Evolutionary conservation across 2,888 invertebrate genomes (phyloP).

Genomic region (Cheilosia soror): DNA sequence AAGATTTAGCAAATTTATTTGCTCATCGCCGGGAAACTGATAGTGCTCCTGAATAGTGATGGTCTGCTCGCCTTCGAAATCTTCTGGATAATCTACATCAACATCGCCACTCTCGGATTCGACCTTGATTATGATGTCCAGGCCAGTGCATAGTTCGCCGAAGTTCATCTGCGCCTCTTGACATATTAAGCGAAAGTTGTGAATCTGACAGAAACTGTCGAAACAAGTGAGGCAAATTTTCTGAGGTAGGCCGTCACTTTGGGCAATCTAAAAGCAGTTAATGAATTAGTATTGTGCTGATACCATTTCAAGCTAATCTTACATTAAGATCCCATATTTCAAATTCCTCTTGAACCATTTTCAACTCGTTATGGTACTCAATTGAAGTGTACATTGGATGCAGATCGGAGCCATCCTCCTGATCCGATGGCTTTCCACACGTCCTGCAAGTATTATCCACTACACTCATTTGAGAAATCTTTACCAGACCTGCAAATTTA

Average conservation of each 20-base stretch:
- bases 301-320: neutral
- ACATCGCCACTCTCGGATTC: conserved; percentile 30
- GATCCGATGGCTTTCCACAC: conserved; percentile 58
- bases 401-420: conserved; percentile 52
- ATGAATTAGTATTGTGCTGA: neutral
- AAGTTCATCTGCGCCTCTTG: conserved; percentile 63
- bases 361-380: conserved; percentile 52
- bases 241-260: conserved; percentile 62
- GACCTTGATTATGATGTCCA: conserved; percentile 64
- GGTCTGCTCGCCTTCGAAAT: conserved; percentile 57
- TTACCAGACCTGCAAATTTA: neutral
- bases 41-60: conserved; percentile 64
- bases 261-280: conserved; percentile 31
- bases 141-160: conserved; percentile 54
- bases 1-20: neutral
- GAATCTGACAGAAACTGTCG: conserved; percentile 69
- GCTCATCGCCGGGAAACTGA: conserved; percentile 41
- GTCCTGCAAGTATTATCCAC: conserved; percentile 59
- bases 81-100: conserved; percentile 50
- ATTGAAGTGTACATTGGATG: conserved; percentile 52
- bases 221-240: conserved; percentile 67
- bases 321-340: conserved; percentile 65
- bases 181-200: conserved; percentile 61
- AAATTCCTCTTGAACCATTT: conserved; percentile 59
- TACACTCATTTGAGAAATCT: conserved; percentile 22